Evolutionary conservation across 2,113 vertebrate genomes (phyloP).

Genomic region (Microcebus murinus): DNA sequence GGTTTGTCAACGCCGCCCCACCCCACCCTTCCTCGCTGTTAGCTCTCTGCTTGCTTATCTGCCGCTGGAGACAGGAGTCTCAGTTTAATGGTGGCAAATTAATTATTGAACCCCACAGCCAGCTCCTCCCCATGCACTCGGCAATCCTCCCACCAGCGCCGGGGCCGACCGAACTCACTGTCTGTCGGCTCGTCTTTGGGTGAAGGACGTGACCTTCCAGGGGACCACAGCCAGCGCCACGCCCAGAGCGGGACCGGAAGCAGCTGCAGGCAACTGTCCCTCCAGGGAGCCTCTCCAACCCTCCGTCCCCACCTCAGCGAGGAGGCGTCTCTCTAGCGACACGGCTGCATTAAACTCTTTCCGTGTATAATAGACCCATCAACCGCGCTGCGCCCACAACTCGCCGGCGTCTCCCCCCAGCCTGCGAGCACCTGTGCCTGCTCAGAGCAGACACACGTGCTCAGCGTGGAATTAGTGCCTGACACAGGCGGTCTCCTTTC

Average conservation of each 20-base stretch:
- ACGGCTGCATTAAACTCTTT: accelerated
- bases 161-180: not conserved
- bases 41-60: slow-evolving; percentile 64
- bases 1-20: not conserved
- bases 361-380: not conserved
- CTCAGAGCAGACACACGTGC: accelerated
- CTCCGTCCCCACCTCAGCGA: not conserved
- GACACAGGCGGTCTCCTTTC: accelerated
- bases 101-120: slow-evolving; percentile 72
- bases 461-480: accelerated
- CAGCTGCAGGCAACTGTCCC: not conserved
- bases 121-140: not conserved
- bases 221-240: not conserved
- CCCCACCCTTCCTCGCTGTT: not conserved
- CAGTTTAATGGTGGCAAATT: slow-evolving; percentile 71
- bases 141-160: not conserved
- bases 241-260: not conserved
- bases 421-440: accelerated
- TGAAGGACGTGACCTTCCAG: not conserved
- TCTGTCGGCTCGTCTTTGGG: not conserved
- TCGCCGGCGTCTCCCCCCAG: not conserved
- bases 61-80: slow-evolving; percentile 75
- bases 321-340: not conserved
- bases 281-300: not conserved
- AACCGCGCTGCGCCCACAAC: accelerated